Evolutionary conservation across 2,113 vertebrate genomes (phyloP).

Genomic region (Odobenus rosmarus): DNA sequence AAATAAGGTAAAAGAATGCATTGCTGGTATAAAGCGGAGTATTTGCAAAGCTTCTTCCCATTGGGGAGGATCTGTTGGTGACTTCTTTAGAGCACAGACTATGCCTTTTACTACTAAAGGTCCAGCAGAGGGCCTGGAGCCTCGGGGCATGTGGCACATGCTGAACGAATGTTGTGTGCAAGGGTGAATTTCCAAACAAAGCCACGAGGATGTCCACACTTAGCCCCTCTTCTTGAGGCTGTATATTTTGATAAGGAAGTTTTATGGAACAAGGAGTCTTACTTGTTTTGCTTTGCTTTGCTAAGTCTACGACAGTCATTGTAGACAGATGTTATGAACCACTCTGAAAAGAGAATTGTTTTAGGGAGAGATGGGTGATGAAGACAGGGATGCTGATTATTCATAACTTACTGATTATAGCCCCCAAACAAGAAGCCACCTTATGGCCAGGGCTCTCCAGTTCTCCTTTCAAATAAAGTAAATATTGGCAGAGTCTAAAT

Average conservation of each 20-base stretch:
- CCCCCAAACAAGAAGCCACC: not conserved
- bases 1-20: not conserved
- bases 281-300: conserved; percentile 24
- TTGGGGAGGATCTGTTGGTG: not conserved
- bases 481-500: not conserved
- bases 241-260: not conserved
- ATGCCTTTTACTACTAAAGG: not conserved
- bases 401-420: not conserved
- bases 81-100: not conserved
- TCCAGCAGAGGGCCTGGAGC: not conserved
- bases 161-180: not conserved
- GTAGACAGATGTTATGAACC: not conserved
- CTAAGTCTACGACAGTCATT: not conserved
- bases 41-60: not conserved
- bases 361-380: not conserved
- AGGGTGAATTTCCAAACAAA: not conserved
- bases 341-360: conserved; percentile 20
- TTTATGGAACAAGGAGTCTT: not conserved
- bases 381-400: not conserved
- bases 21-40: not conserved
- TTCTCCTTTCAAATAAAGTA: conserved; percentile 22
- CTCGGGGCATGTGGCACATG: rapidly evolving
- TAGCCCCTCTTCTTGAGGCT: not conserved
- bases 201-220: not conserved
- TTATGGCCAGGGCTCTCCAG: not conserved